Evolutionary conservation across 2,888 invertebrate species (phyloP), one percentile per base, ranked within the genome.

Genomic region (Philopedon plagiatum): DNA sequence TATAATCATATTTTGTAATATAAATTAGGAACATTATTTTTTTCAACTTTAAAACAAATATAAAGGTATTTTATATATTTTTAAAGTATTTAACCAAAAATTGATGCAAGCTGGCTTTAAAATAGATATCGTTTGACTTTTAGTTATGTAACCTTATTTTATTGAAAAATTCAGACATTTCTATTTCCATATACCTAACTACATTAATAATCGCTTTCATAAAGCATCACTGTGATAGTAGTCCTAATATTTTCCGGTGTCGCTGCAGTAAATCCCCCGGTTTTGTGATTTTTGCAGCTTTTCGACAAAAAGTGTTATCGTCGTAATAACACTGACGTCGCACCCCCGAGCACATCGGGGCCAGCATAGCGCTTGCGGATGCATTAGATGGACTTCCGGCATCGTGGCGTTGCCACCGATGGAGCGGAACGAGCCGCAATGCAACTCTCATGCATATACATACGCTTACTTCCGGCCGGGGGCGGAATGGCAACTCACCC

Each of bases 381-480:
- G 88, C 88, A 88, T 88, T 88, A 88, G 88, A 87, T 87, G 88
- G 86, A 88, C 88, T 88, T 88, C 88, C 88, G 88, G 88, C 81
- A 79, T 81, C 81, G 82, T 81, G 80, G 80, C 80, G 80, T 78
- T 79, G 82, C 81, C 65, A 67, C 66, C 75, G 72, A 85, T 85
- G 83, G 85, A 83, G 84, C 84, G 85, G 84, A 83, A 85, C 85
- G 82, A 77, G 78, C 77, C 75, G 79, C 80, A 81, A 81, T 81
- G 79, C 81, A 81, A 80, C 83, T 83, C 83, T 85, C 85, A 85
- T 85, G 85, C 84, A 85, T 85, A 85, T 84, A 84, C 82, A 83
- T 83, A 83, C 83, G 81, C 76, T 79, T 78, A 76, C 80, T 81
- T 82, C 82, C 82, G 80, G 69, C 51, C 34, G 49, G 39, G 34